Conservation (phyloP, 2,113 vertebrate species). For the Tonatia bakeri region DNA sequence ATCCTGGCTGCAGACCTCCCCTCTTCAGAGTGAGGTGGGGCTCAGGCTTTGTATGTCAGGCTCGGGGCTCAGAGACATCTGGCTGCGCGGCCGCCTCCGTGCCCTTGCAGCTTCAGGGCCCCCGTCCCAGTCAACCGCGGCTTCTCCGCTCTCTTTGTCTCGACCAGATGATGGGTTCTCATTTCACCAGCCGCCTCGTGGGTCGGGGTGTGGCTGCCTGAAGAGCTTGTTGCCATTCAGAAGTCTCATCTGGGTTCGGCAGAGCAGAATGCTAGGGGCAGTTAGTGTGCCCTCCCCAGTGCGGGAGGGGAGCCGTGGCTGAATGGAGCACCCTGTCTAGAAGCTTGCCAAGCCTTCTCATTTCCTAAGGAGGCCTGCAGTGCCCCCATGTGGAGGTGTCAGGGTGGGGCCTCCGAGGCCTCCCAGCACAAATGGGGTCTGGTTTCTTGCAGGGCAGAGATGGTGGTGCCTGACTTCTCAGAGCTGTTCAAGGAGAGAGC, state of each 20-base stretch:
- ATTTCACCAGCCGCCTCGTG: rapidly evolving
- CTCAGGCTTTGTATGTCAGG: background rate
- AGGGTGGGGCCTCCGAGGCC: background rate
- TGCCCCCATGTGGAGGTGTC: background rate
- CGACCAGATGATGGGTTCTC: background rate
- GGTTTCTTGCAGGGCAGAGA: constrained; percentile 86
- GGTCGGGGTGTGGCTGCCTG: too few relatives aligned
- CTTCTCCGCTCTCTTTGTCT: background rate
- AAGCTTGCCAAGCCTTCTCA: background rate
- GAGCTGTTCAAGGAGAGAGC: constrained; percentile 95
- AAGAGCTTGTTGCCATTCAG: background rate
- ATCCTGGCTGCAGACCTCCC: background rate
- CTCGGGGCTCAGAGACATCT: background rate
- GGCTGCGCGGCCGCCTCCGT: background rate
- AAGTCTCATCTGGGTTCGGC: background rate
- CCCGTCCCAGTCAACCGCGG: background rate
- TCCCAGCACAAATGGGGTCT: background rate
- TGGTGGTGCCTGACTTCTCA: constrained; percentile 96
- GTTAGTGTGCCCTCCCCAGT: background rate
- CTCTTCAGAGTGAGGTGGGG: background rate
- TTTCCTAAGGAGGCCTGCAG: background rate
- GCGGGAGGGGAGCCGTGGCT: rapidly evolving
- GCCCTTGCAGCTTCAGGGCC: background rate
- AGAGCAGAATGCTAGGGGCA: background rate
- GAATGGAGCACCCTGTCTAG: background rate